Conservation (phyloP, 1,140 invertebrate species). For the Pseudachorutes palmiensis region DNA sequence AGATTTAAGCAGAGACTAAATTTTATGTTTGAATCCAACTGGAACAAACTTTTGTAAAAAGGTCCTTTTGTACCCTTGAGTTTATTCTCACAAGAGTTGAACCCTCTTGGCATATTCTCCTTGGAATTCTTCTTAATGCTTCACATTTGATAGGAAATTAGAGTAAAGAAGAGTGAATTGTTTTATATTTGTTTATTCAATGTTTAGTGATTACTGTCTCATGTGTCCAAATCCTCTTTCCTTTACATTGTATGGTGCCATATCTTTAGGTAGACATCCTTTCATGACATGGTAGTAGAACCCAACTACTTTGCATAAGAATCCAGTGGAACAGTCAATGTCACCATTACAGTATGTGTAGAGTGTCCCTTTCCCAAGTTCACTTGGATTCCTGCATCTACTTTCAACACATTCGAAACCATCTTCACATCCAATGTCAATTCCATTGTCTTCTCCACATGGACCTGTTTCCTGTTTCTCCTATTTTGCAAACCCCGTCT, state of each 20-base stretch:
- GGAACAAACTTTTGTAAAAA: too few species aligned
- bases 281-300: background rate
- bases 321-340: background rate
- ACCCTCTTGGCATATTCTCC: too few species aligned
- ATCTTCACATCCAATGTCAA: background rate
- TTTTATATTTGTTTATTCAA: too few species aligned
- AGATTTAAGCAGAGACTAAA: too few species aligned
- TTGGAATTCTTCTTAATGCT: too few species aligned
- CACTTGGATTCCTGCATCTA: background rate
- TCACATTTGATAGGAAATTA: too few species aligned
- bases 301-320: background rate
- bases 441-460: background rate
- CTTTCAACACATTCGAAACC: background rate
- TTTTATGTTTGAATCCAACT: too few species aligned
- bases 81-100: too few species aligned
- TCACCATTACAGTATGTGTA: background rate
- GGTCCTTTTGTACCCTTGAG: too few species aligned
- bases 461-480: background rate
- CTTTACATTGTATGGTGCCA: background rate
- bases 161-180: too few species aligned
- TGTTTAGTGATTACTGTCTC: too few species aligned
- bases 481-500: background rate
- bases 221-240: background rate
- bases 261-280: background rate
- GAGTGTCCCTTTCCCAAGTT: background rate